A percentile compares a stretch with the other conserved stretches of the same genome.
phyloP scores from a whole-genome alignment of 2,797 vertebrate species.

The Mastacembelus armatus region DNA sequence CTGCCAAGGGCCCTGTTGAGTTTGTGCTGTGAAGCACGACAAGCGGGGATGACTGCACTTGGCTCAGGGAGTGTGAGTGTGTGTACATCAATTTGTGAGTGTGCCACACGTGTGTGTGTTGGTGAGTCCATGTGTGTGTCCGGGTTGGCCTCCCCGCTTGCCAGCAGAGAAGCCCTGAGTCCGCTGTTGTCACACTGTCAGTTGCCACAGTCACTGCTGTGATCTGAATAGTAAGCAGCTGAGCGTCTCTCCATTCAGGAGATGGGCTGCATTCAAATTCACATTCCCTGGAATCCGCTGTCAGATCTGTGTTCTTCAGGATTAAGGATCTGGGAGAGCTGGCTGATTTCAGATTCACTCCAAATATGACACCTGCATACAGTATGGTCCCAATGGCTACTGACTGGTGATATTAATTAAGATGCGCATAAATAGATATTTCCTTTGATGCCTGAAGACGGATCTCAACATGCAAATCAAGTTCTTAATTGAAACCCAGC shows the following conservation, averaged over 20 bases:
- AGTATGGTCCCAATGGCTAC: conserved; percentile 48
- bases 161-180: conserved; percentile 63
- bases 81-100: conserved; percentile 47
- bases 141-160: conserved; percentile 43
- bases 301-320: conserved; percentile 58
- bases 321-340: conserved; percentile 45
- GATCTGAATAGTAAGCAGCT: conserved; percentile 74
- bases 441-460: conserved; percentile 72
- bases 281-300: conserved; percentile 56
- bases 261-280: conserved; percentile 62
- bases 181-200: conserved; percentile 69
- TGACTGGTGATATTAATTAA: conserved; percentile 75
- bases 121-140: conserved; percentile 31
- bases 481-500: conserved; percentile 74
- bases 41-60: conserved; percentile 72
- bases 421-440: conserved; percentile 40
- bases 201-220: conserved; percentile 66
- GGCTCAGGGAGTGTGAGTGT: conserved; percentile 55
- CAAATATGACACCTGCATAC: conserved; percentile 60
- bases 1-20: conserved; percentile 78
- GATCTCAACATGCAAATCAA: conserved; percentile 75
- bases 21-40: conserved; percentile 74
- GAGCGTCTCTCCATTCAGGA: conserved; percentile 63
- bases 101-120: conserved; percentile 27
- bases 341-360: conserved; percentile 35